Percentiles rank a stretch among this genome's conserved stretches.
Evolutionary conservation across 2,113 vertebrate species (phyloP).

Genomic region (Syngnathus scovelli): DNA sequence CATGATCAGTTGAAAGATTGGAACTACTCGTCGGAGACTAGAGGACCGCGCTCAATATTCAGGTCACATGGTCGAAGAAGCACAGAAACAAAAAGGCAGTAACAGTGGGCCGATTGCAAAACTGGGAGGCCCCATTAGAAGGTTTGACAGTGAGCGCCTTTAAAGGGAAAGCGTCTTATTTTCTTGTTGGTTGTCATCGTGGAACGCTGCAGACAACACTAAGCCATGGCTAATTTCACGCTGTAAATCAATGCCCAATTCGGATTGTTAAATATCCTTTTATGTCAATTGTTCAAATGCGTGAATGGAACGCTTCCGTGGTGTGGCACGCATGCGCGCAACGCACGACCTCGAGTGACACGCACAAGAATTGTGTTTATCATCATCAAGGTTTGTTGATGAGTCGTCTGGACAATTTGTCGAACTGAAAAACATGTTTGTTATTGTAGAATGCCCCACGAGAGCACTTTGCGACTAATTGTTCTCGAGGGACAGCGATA

Average conservation of each 20-base stretch:
- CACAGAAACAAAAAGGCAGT: neutral
- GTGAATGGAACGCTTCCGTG: too few relatives aligned
- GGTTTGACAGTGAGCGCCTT: constrained; percentile 26
- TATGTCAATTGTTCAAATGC: too few relatives aligned
- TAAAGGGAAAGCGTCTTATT: constrained; percentile 24
- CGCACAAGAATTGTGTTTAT: neutral
- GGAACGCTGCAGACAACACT: too few relatives aligned
- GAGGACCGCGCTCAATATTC: too few relatives aligned
- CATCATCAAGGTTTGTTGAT: constrained; percentile 4
- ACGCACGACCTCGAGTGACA: too few relatives aligned
- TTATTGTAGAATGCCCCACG: constrained; percentile 21
- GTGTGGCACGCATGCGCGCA: too few relatives aligned
- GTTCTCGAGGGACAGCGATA: constrained; percentile 24
- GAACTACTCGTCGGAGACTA: too few relatives aligned
- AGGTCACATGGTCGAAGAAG: neutral
- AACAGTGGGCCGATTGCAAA: constrained; percentile 9
- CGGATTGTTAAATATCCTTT: too few relatives aligned
- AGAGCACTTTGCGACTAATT: constrained; percentile 35
- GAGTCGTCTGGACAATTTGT: constrained; percentile 14
- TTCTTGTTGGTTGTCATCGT: neutral
- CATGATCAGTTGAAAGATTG: constrained; percentile 50
- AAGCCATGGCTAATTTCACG: too few relatives aligned
- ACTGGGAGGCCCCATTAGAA: neutral
- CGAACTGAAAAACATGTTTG: constrained; percentile 31
- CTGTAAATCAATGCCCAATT: too few relatives aligned